Conservation (phyloP, 2,888 invertebrate genomes). For the Hyles lineata region DNA sequence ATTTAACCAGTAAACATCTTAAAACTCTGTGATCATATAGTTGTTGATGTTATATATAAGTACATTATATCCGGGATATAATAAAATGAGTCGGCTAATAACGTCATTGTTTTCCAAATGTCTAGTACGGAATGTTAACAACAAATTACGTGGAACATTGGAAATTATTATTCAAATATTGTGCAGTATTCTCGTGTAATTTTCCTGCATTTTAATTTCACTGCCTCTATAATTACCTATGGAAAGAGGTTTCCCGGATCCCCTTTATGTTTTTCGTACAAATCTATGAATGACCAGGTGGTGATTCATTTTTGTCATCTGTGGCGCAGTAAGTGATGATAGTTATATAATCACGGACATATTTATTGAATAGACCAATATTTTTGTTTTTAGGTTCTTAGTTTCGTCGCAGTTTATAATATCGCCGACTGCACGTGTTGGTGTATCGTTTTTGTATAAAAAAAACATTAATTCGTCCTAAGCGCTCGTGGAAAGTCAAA, state of each 20-base stretch:
- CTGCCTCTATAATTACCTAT: background rate
- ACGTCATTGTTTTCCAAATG: conserved; percentile 7
- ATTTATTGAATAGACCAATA: too few relatives aligned
- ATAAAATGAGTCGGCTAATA: background rate
- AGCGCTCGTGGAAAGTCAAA: conserved; percentile 54
- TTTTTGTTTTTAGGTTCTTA: too few relatives aligned
- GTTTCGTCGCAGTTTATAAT: too few relatives aligned
- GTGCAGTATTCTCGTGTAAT: background rate
- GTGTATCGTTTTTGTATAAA: too few relatives aligned
- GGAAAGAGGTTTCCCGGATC: background rate
- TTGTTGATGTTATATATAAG: background rate
- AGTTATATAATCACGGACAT: too few relatives aligned
- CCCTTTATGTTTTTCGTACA: background rate
- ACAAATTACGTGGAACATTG: conserved; percentile 12
- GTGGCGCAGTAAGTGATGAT: too few relatives aligned
- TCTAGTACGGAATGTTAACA: background rate
- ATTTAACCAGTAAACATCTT: background rate
- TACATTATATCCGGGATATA: background rate
- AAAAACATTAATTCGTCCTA: too few relatives aligned
- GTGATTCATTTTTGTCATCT: too few relatives aligned
- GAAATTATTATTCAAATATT: conserved; percentile 18
- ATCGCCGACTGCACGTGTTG: too few relatives aligned
- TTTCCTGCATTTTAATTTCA: background rate
- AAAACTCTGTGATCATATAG: background rate
- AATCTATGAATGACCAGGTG: too few relatives aligned